Conservation (phyloP, 2,113 vertebrate genomes). For the Hucho hucho region DNA sequence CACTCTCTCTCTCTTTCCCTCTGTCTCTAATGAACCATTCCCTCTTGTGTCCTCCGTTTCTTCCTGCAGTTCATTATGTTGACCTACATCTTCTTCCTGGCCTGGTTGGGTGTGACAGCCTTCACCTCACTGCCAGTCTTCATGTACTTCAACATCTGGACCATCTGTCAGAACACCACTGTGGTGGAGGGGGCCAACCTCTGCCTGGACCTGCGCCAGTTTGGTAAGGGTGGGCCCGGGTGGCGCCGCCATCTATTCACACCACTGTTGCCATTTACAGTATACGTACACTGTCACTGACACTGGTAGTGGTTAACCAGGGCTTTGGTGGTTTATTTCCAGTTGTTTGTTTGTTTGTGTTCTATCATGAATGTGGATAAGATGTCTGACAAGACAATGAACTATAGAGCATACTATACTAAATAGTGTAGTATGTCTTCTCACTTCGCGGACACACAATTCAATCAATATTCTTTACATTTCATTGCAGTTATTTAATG, state of each 20-base stretch:
- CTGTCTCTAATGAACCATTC: slow-evolving; percentile 5
- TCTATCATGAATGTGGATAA: background rate
- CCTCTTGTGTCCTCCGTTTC: background rate
- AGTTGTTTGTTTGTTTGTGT: no score
- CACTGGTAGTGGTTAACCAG: background rate
- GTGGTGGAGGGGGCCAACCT: slow-evolving; percentile 85
- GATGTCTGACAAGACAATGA: background rate
- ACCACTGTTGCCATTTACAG: background rate
- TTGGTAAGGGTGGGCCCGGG: slow-evolving; percentile 73
- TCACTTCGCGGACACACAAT: no score
- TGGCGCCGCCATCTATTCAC: background rate
- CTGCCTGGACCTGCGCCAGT: slow-evolving; percentile 96
- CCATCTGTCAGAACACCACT: slow-evolving; percentile 92
- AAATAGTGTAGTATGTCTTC: background rate
- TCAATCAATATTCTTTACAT: no score
- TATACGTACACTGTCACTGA: background rate
- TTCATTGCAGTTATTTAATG: no score
- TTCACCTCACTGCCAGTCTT: slow-evolving; percentile 96
- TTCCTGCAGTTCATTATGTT: slow-evolving; percentile 88
- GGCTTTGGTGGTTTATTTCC: background rate
- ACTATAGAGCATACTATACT: background rate
- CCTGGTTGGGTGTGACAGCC: slow-evolving; percentile 95
- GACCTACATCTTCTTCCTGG: slow-evolving; percentile 97
- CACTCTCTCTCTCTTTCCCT: background rate
- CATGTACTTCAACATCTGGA: slow-evolving; percentile 99